Conservation (phyloP, 1,140 invertebrate genomes). For the Wasmannia auropunctata region DNA sequence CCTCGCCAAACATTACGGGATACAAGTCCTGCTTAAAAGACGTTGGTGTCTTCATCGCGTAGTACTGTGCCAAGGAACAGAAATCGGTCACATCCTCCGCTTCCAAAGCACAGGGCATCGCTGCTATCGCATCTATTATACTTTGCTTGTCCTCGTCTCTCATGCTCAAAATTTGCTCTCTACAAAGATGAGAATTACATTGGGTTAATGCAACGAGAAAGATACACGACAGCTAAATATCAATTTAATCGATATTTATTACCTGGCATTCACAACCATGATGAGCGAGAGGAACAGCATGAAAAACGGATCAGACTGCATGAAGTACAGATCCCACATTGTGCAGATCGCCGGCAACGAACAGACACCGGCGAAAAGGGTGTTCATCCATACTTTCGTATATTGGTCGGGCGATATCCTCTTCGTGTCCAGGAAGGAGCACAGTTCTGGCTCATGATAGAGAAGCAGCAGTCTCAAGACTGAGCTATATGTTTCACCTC, state of each 20-base stretch:
- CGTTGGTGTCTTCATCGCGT: slow-evolving; percentile 95
- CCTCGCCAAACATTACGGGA: slow-evolving; percentile 87
- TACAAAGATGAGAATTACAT: slow-evolving; percentile 73
- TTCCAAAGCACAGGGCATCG: slow-evolving; percentile 94
- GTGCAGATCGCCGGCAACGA: slow-evolving; percentile 93
- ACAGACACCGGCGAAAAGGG: slow-evolving; percentile 95
- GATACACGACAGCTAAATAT: neutral
- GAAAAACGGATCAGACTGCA: slow-evolving; percentile 98
- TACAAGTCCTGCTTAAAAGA: slow-evolving; percentile 94
- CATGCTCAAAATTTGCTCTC: slow-evolving; percentile 94
- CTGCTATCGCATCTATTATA: slow-evolving; percentile 90
- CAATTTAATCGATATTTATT: slow-evolving; percentile 59
- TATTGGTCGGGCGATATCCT: slow-evolving; percentile 97
- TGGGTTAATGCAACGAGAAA: slow-evolving; percentile 12
- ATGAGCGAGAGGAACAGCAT: slow-evolving; percentile 98
- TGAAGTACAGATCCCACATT: slow-evolving; percentile 99
- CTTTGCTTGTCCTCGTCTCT: slow-evolving; percentile 90
- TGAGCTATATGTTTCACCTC: slow-evolving; percentile 86
- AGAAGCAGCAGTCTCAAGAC: slow-evolving; percentile 94
- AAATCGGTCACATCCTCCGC: slow-evolving; percentile 98
- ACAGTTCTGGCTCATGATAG: slow-evolving; percentile 99
- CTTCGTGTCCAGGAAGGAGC: slow-evolving; percentile 98
- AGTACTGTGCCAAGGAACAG: slow-evolving; percentile 97
- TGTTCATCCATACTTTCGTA: slow-evolving; percentile 95
- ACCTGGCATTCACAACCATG: slow-evolving; percentile 98